Evolutionary conservation across 1,140 invertebrate genomes (phyloP).

Genomic region (Penaeus chinensis): DNA sequence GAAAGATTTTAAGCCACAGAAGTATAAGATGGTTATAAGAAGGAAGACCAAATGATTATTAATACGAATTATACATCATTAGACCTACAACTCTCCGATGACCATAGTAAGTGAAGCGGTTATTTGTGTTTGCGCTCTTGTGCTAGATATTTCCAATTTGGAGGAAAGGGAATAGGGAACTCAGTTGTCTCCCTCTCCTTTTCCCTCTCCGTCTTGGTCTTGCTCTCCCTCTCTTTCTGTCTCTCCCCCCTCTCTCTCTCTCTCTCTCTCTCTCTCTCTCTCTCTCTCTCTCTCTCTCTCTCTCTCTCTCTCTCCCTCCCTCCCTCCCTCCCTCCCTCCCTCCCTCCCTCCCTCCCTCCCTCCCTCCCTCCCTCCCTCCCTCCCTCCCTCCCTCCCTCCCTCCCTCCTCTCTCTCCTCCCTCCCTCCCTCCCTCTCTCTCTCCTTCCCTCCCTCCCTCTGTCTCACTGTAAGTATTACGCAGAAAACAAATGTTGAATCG

Average conservation of each 20-base stretch:
- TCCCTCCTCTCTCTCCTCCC: background rate
- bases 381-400: background rate
- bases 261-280: background rate
- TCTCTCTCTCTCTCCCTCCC: background rate
- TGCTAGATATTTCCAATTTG: no score
- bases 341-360: background rate
- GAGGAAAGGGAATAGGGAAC: background rate
- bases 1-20: no score
- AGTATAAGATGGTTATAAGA: no score
- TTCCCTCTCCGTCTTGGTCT: background rate
- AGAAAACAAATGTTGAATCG: no score
- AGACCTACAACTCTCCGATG: no score
- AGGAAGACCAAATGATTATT: no score
- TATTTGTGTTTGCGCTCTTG: no score
- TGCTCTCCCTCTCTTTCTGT: background rate
- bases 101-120: no score
- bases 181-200: background rate
- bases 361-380: conserved; percentile 5
- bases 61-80: no score
- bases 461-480: background rate
- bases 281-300: background rate
- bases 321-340: background rate
- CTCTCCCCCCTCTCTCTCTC: background rate
- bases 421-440: background rate
- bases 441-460: background rate